Percentiles rank a stretch among this genome's conserved stretches.
phyloP scores from a whole-genome alignment of 2,113 vertebrate species.

The Xiphorhynchus elegans region DNA sequence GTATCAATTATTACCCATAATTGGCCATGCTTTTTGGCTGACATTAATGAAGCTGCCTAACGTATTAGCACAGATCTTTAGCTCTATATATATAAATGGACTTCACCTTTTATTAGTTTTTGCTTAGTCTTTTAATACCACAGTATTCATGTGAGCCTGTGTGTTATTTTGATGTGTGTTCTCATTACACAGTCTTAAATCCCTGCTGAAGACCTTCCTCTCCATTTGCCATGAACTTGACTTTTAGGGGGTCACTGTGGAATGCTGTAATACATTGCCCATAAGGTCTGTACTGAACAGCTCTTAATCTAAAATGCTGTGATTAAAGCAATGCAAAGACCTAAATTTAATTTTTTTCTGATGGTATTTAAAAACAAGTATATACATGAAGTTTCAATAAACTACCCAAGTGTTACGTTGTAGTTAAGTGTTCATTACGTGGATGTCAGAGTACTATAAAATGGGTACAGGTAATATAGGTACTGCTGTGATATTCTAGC shows the following conservation, averaged over 20 bases:
- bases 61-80: not conserved
- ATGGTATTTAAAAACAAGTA: not conserved
- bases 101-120: slow-evolving; percentile 30
- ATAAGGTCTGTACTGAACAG: not conserved
- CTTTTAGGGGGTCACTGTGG: slow-evolving; percentile 53
- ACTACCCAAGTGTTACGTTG: not conserved
- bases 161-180: slow-evolving; percentile 17
- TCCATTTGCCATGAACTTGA: not conserved
- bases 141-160: not conserved
- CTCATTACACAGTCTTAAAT: slow-evolving; percentile 13
- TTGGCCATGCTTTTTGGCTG: not conserved
- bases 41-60: not conserved
- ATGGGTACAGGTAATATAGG: not conserved
- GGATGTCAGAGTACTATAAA: not conserved
- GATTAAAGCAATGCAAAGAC: not conserved
- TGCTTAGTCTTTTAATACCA: slow-evolving; percentile 21
- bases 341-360: not conserved
- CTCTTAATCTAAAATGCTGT: not conserved
- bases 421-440: not conserved
- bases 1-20: not conserved
- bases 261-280: not conserved
- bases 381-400: not conserved
- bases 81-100: not conserved
- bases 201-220: not conserved
- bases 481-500: not conserved